Percentiles rank a stretch among this genome's conserved stretches.
Evolutionary conservation across 1,140 invertebrate genomes (phyloP).

Genomic region (Samia ricini): DNA sequence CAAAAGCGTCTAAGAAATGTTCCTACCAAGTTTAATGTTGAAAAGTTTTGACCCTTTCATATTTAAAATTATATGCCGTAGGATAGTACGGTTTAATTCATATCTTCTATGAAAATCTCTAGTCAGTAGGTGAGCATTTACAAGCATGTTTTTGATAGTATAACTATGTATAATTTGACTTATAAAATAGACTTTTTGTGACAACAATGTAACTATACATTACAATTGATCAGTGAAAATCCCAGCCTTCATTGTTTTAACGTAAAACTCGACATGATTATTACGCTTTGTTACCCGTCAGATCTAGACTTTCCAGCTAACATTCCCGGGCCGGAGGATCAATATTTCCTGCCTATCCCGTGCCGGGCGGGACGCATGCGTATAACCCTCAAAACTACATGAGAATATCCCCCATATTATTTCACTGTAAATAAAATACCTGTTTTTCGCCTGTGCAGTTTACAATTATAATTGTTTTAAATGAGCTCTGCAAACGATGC

Average conservation of each 20-base stretch:
- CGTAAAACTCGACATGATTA: neutral
- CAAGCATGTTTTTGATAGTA: no score
- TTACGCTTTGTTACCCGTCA: neutral
- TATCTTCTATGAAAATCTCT: no score
- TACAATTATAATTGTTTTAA: slow-evolving; percentile 14
- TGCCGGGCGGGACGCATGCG: slow-evolving; percentile 34
- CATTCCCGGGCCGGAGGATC: slow-evolving; percentile 37
- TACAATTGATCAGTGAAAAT: neutral
- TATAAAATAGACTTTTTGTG: no score
- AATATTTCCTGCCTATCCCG: slow-evolving; percentile 42
- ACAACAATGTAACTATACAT: no score
- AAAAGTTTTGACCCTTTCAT: no score
- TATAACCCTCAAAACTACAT: neutral
- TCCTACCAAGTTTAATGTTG: no score
- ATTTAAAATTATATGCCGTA: no score
- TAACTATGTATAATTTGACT: no score
- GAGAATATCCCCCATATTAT: neutral
- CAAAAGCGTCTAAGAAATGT: no score
- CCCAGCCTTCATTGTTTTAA: neutral
- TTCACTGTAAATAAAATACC: neutral
- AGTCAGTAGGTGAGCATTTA: no score
- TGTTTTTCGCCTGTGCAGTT: neutral
- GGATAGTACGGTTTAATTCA: no score
- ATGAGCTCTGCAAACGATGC: slow-evolving; percentile 47
- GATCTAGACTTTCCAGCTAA: slow-evolving; percentile 34